These are phyloP conservation scores for Montipora foliosa DNA, from an alignment of 64 coral and sea anemone genomes.

Conservation along the genomic window DNA sequence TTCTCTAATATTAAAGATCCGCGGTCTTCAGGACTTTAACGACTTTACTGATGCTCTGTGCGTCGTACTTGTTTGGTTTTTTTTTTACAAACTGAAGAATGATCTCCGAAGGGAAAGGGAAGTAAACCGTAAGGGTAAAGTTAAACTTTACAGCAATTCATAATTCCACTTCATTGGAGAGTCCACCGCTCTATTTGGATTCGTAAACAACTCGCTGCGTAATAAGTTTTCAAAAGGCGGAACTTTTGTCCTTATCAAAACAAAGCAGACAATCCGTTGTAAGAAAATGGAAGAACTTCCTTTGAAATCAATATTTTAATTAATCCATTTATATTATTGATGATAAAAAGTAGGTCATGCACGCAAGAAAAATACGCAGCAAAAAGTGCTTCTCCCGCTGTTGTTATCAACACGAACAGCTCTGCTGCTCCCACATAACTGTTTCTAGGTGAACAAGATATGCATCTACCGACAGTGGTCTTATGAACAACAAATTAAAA, in stretches of 20 bases:
- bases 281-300: no score
- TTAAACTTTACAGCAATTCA: background rate
- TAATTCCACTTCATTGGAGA: background rate
- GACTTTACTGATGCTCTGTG: background rate
- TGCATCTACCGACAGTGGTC: background rate
- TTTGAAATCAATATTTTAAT: no score
- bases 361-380: background rate
- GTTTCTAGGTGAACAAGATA: background rate
- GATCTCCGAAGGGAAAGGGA: background rate
- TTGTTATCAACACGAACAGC: background rate
- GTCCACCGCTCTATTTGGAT: background rate
- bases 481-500: background rate
- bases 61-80: background rate
- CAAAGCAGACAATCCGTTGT: background rate
- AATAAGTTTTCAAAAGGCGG: background rate
- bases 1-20: no score
- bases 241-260: background rate
- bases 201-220: background rate
- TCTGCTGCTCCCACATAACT: background rate
- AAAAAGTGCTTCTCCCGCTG: background rate
- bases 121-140: no score
- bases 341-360: background rate
- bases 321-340: no score
- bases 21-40: background rate
- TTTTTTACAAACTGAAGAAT: background rate